A percentile compares a stretch with the other conserved stretches of the same genome.
Evolutionary conservation across 1,140 invertebrate species (phyloP).

Genomic region (Phymorhynchus buccinoides): DNA sequence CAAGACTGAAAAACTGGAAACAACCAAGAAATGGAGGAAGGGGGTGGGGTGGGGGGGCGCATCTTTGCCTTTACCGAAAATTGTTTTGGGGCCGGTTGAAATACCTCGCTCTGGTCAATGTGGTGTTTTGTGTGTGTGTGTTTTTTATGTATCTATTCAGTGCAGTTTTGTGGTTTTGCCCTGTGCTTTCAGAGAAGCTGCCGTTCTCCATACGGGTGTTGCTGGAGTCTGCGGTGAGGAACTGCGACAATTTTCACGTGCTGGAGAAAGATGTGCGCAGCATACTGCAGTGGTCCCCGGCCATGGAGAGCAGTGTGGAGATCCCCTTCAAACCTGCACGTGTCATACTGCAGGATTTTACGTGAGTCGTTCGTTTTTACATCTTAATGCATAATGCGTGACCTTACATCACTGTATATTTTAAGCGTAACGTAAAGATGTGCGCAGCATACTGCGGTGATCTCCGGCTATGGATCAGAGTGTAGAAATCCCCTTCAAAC

Average conservation of each 20-base stretch:
- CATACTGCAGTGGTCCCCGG: conserved; percentile 86
- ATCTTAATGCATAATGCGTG: neutral
- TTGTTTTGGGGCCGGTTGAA: too few species aligned
- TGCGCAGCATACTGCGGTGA: conserved; percentile 94
- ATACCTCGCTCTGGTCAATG: too few species aligned
- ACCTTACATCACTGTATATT: conserved; percentile 4
- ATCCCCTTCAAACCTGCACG: conserved; percentile 95
- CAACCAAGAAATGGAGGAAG: too few species aligned
- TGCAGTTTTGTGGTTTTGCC: too few species aligned
- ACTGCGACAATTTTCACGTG: conserved; percentile 95
- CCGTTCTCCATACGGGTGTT: conserved; percentile 95
- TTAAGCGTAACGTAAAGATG: conserved; percentile 78
- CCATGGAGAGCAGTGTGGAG: conserved; percentile 87
- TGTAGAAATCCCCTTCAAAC: conserved; percentile 95
- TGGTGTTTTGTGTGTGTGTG: too few species aligned
- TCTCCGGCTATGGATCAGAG: conserved; percentile 77
- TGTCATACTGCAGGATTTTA: conserved; percentile 91
- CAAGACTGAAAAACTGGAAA: too few species aligned
- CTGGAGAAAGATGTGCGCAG: conserved; percentile 89
- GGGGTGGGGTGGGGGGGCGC: too few species aligned
- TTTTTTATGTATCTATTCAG: too few species aligned
- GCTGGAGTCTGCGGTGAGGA: conserved; percentile 94
- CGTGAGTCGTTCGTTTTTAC: conserved; percentile 64
- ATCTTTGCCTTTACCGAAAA: too few species aligned
- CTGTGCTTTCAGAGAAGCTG: conserved; percentile 79